These are phyloP conservation scores for Cebuella pygmaea DNA, from an alignment of 2,797 vertebrate genomes.

Conservation along the genomic window DNA sequence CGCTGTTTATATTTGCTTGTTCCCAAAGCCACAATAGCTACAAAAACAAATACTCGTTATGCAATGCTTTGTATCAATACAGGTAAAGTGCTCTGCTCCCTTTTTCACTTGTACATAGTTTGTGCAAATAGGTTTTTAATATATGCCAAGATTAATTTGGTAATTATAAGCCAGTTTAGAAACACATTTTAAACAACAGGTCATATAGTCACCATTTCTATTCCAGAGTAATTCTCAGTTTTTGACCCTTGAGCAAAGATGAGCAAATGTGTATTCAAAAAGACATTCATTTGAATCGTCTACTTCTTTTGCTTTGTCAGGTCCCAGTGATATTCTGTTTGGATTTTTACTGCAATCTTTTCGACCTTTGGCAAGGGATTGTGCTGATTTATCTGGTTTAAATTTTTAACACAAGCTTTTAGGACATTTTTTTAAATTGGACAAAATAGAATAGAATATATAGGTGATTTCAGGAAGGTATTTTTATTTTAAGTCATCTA, in stretches of 20 bases:
- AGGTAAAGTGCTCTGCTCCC: conserved; percentile 80
- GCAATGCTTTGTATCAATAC: conserved; percentile 79
- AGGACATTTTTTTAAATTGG: neutral
- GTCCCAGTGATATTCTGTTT: conserved; percentile 74
- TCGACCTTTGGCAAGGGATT: conserved; percentile 69
- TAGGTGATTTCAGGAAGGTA: conserved; percentile 4
- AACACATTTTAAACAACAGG: conserved; percentile 85
- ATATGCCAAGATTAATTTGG: conserved; percentile 86
- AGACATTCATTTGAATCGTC: conserved; percentile 69
- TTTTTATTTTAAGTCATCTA: conserved; percentile 55
- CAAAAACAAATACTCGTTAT: conserved; percentile 87
- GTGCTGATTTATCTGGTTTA: conserved; percentile 68
- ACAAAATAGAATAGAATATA: conserved; percentile 45
- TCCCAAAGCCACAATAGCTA: conserved; percentile 86
- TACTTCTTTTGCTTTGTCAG: conserved; percentile 72
- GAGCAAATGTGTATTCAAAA: conserved; percentile 66
- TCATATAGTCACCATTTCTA: conserved; percentile 82
- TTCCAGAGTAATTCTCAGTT: conserved; percentile 80
- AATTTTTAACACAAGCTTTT: conserved; percentile 60
- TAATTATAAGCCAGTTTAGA: conserved; percentile 86
- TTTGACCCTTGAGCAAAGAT: conserved; percentile 72
- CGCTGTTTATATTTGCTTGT: conserved; percentile 89
- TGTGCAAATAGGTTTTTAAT: conserved; percentile 87
- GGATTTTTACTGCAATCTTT: conserved; percentile 71
- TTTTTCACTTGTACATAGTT: conserved; percentile 74